Base-by-base conservation (phyloP, 2,113 vertebrate genomes). In the Nyctereutes procyonoides region DNA sequence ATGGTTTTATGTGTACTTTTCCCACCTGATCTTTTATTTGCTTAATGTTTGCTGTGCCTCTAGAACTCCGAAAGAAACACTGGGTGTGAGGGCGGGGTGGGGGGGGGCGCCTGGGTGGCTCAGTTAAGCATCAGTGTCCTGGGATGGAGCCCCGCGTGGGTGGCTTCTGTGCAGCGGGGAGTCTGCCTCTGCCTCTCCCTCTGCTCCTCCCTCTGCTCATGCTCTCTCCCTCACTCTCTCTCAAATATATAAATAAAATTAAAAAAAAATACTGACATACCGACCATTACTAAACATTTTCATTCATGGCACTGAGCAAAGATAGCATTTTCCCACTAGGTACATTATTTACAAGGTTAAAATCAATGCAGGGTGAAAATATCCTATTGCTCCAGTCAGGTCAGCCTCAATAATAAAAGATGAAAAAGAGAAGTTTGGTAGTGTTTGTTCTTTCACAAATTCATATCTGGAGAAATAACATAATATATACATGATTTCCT, bases 241-340 rank as follows among this genome's bases (percentile, higher is more conserved):
- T 43, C 7, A 43, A 43, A 43, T 43, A 43, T 43, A 43, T 43
- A 43, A 43, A 43, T 43, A 43, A 43, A 43, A 43, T 43, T 43
- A 7, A 43, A 43, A 43, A 43, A 43, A 43, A 43, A 7, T 43
- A 43, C 43, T 43, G 43, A 7, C 43, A 43, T 89, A 62, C 24
- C 16, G 19, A 35, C 43, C 53, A 10, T 87, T 67, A 38, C 13
- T 43, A 74, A 51, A 63, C 15, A n/a, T 71, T 82, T 62, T 53
- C 22, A n/a, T 94, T 94, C n/a, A 80, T 69, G 24, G 38, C 56
- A 84, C 17, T 90, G 62, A 74, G 35, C 51, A 94, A 89, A 97
- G 51, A 80, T 3, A 60, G 1, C 83, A 32, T 95, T 96, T 96
- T 76, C 77, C 73, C 7, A 86, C 20, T 80, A 28, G 19, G 16